Evolutionary conservation across 2,797 vertebrate genomes (phyloP), one percentile per base, ranked within the genome.

Genomic region (Menidia menidia): DNA sequence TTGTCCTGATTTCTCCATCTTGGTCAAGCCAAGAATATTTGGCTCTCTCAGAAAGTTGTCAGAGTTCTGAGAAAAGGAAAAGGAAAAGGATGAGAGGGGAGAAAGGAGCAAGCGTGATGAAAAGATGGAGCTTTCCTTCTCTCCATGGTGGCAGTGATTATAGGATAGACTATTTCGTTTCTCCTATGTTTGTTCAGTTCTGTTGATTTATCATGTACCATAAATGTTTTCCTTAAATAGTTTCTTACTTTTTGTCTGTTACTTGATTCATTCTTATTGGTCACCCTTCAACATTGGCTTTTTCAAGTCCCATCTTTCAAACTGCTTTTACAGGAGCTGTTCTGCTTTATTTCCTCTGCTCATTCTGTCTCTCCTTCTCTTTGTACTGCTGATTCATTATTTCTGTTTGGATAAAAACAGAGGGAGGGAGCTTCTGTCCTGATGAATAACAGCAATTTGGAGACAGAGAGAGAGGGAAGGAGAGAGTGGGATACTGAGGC

Each of bases 391-490:
- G 76, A 85, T 88, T 81, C 76, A 80, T 78, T 79, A 83, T 84
- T 68, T 86, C 59, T 78, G 68, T 83, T 85, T 88, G 77, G 78
- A 80, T 64, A 78, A 63, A 78, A 87, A 77, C 80, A 78, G 64
- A 84, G 77, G 71, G 74, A 73, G 63, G 71, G 75, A 86, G 84
- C 78, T 77, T 87, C 85, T 90, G 88, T 87, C 77, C 74, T 78
- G 66, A 71, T 82, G 79, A 83, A 82, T 83, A 80, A 87, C 82
- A 85, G 42, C 60, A 69, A 68, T 75, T 64, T 60, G 19, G 57
- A 68, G 59, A 60, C 50, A 48, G 68, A 64, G 51, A 55, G 32
- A 39, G 12, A 68, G 61, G 55, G 57, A 81, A 57, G 60, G 62
- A 0, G 51, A 72, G 68, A 81, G 32, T 3, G 14, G 71, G 60